Base-by-base conservation (phyloP, 92 coral and sea anemone genomes). In the Palythoa heliodiscus region DNA sequence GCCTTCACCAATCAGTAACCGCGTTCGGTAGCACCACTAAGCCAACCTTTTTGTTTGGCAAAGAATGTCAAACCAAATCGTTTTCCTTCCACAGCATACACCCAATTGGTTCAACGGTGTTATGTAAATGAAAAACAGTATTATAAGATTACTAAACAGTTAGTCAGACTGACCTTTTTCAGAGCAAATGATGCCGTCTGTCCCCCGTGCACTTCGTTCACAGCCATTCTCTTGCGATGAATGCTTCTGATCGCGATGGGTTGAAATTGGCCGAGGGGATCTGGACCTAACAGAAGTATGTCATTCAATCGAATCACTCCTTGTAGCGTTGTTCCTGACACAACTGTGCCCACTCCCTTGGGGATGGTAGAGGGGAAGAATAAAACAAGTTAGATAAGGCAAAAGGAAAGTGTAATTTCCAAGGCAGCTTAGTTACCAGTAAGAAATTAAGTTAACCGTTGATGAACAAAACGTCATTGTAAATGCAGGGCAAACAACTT, bases 331-430 rank as follows among this genome's bases (percentile, higher is more conserved):
- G 99, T 96, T 61, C 99, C 99, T n/a, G 99, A 96, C 39, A 96
- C 93, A 0, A 96, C 99, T 11, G 99, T 96, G 11, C 99, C 99
- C 11, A 96, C 99, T 70, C 99, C 99, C 99, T 96, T 15, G 38
- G 81, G 73, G 54, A 6, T 73, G 81, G 60, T 47, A 17, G 19
- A 64, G 73, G 17, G 37, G 16, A 47, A 24, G 29, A 64, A 2
- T 16, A 7, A 14, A 52, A 14, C 14, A 43, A 3, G 47, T 19
- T 12, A 75, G 12, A 12, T 0, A 50, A 61, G 69, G 35, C 38
- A 38, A 73, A 82, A 20, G 20, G n/a, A 43, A 43, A 8, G 4
- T 43, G 9, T 43, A 1, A 43, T 8, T 43, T 43, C 50, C 3
- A 43, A 43, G 50, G 50, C 50, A 43, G 9, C 50, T 43, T 43